Conservation (phyloP, 2,888 invertebrate species). For the Beris chalybata region DNA sequence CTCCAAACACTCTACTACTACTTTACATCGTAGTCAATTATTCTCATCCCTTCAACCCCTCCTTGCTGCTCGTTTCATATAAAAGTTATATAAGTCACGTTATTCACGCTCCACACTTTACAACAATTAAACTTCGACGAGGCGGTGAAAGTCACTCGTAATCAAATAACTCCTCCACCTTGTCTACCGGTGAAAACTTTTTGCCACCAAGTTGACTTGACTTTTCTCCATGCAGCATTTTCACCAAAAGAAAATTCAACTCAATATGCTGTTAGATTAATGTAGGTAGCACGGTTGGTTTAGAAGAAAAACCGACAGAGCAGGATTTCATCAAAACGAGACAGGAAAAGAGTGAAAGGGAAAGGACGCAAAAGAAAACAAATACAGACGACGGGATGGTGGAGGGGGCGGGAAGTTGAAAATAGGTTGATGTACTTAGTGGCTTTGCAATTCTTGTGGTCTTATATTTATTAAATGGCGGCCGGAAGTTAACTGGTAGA, state of each 20-base stretch:
- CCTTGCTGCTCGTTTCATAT: not conserved
- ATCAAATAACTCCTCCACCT: constrained; percentile 14
- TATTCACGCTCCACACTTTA: constrained; percentile 14
- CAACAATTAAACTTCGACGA: constrained; percentile 25
- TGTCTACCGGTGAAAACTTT: no score
- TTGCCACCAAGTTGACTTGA: not conserved
- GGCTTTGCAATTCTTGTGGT: no score
- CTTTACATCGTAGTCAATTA: no score
- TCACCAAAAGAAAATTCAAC: not conserved
- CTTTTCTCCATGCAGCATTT: not conserved
- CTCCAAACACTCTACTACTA: no score
- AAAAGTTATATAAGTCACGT: constrained; percentile 20
- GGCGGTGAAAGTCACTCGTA: constrained; percentile 18
- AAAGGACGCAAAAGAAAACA: no score
- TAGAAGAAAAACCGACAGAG: constrained; percentile 12
- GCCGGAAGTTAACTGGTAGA: no score
- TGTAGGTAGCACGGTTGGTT: not conserved
- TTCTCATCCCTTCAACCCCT: no score
- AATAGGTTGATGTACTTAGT: no score
- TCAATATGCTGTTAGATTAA: not conserved
- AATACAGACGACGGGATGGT: no score
- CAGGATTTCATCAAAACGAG: constrained; percentile 24
- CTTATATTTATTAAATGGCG: no score
- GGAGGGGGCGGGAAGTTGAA: no score
- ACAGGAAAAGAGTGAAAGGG: not conserved